phyloP scores from a whole-genome alignment of 1,140 invertebrate genomes.

The Pinna nobilis region DNA sequence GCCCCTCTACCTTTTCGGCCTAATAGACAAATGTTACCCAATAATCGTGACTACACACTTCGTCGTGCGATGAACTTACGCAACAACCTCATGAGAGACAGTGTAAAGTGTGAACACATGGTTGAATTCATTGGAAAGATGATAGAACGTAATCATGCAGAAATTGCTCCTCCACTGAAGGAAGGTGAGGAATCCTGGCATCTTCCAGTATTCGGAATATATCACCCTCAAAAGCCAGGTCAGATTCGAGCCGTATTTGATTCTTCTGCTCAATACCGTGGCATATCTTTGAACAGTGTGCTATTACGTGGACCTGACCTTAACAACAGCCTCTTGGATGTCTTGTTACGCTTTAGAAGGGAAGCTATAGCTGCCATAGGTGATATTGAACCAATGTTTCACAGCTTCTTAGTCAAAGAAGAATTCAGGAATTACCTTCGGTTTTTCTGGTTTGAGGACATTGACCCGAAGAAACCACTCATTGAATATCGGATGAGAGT shows the following conservation, averaged over 20 bases:
- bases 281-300: conserved; percentile 54
- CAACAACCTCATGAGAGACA: conserved; percentile 31
- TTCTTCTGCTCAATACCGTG: conserved; percentile 33
- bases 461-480: conserved; percentile 17
- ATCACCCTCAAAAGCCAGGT: conserved; percentile 41
- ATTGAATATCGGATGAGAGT: conserved; percentile 42
- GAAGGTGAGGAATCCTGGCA: conserved; percentile 41
- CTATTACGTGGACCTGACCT: conserved; percentile 64
- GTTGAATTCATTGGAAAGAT: conserved; percentile 29
- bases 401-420: conserved; percentile 32
- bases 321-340: conserved; percentile 53
- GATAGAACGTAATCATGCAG: conserved; percentile 32
- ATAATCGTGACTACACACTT: conserved; percentile 33
- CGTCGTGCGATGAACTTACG: conserved; percentile 30
- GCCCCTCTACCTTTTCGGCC: conserved; percentile 44
- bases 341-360: conserved; percentile 47
- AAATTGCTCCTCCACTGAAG: conserved; percentile 31
- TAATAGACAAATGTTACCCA: conserved; percentile 26
- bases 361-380: conserved; percentile 30
- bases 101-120: conserved; percentile 37
- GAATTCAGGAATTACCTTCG: conserved; percentile 36
- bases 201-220: conserved; percentile 40
- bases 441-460: conserved; percentile 44
- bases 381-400: conserved; percentile 43
- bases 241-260: conserved; percentile 47